Conservation (phyloP, 37 sponge, comb jelly and placozoan genomes). For the Axinella damicornis region DNA sequence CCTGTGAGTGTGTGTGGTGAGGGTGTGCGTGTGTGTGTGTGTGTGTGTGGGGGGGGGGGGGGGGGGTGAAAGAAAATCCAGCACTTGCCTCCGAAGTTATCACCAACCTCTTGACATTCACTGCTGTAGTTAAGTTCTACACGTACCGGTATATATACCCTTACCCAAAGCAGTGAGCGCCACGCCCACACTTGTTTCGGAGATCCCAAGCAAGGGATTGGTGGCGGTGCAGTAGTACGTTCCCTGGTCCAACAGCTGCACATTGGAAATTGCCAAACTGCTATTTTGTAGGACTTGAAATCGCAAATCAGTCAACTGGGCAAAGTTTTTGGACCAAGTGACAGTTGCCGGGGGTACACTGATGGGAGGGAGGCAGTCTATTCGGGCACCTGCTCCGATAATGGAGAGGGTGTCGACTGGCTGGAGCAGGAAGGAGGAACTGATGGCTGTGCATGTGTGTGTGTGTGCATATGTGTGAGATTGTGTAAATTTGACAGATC, state of each 20-base stretch:
- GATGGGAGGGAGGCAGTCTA: slow-evolving; percentile 61
- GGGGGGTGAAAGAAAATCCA: too few species aligned
- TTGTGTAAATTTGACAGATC: too few species aligned
- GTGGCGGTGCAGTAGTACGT: slow-evolving; percentile 62
- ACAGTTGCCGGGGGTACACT: slow-evolving; percentile 67
- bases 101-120: too few species aligned
- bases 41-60: too few species aligned
- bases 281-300: slow-evolving; percentile 30
- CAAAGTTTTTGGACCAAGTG: slow-evolving; percentile 62
- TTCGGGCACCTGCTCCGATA: background rate
- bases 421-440: slow-evolving; percentile 21
- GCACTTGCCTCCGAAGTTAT: too few species aligned
- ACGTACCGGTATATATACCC: too few species aligned
- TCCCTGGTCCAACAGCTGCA: slow-evolving; percentile 46
- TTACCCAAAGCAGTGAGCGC: slow-evolving; percentile 53
- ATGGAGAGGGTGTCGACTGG: slow-evolving; percentile 56
- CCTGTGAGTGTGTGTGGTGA: slow-evolving; percentile 8
- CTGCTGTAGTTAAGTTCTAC: too few species aligned
- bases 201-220: slow-evolving; percentile 31
- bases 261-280: slow-evolving; percentile 38
- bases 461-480: too few species aligned
- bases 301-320: slow-evolving; percentile 10
- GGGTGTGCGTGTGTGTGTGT: too few species aligned
- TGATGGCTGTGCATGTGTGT: too few species aligned
- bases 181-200: slow-evolving; percentile 37